Evolutionary conservation across 2,113 vertebrate species (phyloP).

Genomic region (Brienomyrus brachyistius): DNA sequence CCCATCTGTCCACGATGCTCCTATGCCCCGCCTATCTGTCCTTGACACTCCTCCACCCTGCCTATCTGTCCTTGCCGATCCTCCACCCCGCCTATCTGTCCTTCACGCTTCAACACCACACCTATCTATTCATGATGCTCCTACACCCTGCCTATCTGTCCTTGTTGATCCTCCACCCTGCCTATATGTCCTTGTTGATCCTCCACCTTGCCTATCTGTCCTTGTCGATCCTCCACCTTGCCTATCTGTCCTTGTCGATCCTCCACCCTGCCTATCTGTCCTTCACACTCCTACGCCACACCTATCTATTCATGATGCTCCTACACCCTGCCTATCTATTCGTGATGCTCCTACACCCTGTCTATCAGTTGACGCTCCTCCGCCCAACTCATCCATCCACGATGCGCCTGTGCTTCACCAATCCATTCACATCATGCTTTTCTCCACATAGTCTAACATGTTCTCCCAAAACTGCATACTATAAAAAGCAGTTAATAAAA

Average conservation of each 20-base stretch:
- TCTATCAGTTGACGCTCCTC: neutral
- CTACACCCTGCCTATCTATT: neutral
- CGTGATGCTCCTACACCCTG: neutral
- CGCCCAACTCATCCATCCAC: neutral
- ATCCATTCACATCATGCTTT: neutral
- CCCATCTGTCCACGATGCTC: neutral
- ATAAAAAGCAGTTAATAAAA: neutral
- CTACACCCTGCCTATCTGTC: no score
- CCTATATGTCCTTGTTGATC: no score
- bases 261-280: no score
- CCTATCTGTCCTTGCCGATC: no score
- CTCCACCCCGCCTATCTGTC: no score
- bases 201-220: no score
- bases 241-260: no score
- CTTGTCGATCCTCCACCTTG: no score
- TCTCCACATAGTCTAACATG: neutral
- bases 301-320: neutral
- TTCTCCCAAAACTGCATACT: neutral
- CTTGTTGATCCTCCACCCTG: neutral
- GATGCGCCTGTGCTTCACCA: neutral
- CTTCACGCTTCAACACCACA: no score
- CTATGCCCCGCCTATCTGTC: no score
- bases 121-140: neutral
- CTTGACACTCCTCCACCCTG: no score
- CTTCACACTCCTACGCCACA: no score